Base-by-base conservation (phyloP, 1,140 invertebrate species). In the Panonychus citri region DNA sequence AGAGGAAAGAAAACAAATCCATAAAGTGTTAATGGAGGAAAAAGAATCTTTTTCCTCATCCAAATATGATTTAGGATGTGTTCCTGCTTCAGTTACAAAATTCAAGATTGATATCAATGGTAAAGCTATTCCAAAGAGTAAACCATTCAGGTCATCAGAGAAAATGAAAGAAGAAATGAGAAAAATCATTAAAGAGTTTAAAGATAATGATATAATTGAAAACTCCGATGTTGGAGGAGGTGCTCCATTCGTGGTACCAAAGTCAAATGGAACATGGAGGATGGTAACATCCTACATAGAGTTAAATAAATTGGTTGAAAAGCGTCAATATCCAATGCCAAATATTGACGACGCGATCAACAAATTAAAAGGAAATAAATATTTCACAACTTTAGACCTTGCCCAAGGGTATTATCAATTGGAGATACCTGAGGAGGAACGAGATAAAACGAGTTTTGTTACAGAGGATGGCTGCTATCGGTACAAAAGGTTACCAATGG, bases 271-370 rank as follows among this genome's bases (percentile, higher is more conserved):
- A 3, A 59, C 57, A 0, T 60, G 61, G 1, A 51, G 73, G n/a
- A 73, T 75, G 54, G 74, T 73, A 63, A 60, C 75, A 0, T 73
- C 77, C 60, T 76, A 69, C 59, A 61, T 73, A 7, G 12, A 51
- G 5, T 55, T 74, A 8, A 73, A 74, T 61, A 10, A 17, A 53
- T 62, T 57, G 0, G 74, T 67, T 0, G 63, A 65, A 0, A 62
- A 64, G 52, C 73, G 77, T 61, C 63, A 59, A 39, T 77, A 70
- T 62, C 75, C 76, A 61, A 56, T 77, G 3, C 75, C 72, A 0
- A 48, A 64, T 3, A 72, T 76, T 15, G 17, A 43, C 28, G 58
- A 59, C 3, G 19, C 26, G 1, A 0, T 59, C 10, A 27, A 52
- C 0, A 28, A 21, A 17, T 25, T 59, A 4, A 26, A 24, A 8